Conservation (phyloP, 2,113 vertebrate species). For the Cebus imitator region DNA sequence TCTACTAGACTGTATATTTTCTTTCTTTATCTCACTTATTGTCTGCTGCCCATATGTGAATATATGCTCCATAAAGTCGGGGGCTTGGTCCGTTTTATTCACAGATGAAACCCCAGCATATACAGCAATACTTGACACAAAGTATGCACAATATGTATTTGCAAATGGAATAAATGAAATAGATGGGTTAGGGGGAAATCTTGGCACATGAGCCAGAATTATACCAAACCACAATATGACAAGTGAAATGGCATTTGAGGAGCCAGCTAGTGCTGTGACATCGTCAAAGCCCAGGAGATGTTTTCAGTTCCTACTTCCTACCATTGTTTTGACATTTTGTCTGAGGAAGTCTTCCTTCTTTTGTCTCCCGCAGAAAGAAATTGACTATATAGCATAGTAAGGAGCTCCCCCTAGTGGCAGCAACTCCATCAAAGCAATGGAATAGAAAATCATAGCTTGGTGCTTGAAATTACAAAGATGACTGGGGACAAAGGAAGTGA, state of each 20-base stretch:
- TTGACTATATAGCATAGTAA: background rate
- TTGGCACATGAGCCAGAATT: background rate
- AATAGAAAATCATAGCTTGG: conserved; percentile 24
- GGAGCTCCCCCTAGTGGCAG: conserved; percentile 62
- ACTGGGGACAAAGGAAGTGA: background rate
- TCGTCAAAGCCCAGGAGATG: background rate
- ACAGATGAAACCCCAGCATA: background rate
- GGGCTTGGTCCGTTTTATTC: background rate
- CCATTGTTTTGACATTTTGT: conserved; percentile 14
- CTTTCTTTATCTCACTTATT: background rate
- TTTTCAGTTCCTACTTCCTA: background rate
- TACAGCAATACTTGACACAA: background rate
- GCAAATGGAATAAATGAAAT: conserved; percentile 28
- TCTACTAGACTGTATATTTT: background rate
- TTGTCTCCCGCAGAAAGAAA: background rate
- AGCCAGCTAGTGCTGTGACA: background rate
- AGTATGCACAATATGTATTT: background rate
- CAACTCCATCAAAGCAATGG: background rate
- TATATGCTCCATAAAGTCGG: background rate
- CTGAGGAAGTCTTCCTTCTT: conserved; percentile 9
- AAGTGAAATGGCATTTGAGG: conserved; percentile 36
- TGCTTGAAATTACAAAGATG: conserved; percentile 17
- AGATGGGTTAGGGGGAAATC: background rate
- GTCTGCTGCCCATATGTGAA: background rate
- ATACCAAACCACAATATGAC: background rate